Base-by-base conservation (phyloP, 2,113 vertebrate genomes). In the Melanocharis versteri region DNA sequence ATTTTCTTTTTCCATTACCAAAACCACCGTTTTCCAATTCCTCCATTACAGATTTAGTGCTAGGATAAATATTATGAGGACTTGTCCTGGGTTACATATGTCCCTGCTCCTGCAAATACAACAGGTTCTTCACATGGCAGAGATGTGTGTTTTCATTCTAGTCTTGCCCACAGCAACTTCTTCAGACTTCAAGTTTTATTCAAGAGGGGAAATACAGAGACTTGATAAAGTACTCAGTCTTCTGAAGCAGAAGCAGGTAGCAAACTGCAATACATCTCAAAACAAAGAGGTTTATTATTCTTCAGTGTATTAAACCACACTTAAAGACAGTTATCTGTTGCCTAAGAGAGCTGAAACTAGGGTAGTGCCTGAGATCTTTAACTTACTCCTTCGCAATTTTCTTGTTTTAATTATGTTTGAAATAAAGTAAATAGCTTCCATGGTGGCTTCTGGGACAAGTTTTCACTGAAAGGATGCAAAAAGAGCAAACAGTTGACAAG, bases 391-490 rank as follows among this genome's bases (percentile, higher is more conserved):
- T 94, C 77, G 68, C 65, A 82, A 87, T 92, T 96, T 97, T 87
- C 86, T 73, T 87, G 62, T 64, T 91, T 95, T 83, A 83, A 88
- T 91, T 96, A 94, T 50, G 37, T 89, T 92, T 96, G 83, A 97
- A 87, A 89, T 76, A 95, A 94, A 76, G 91, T 83, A 96, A 96
- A 75, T 66, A 56, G 15, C 30, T 83, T 86, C 53, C 2, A 3
- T 31, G 31, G n/a, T 40, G 26, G 33, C 26, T 82, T 71, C 57
- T 86, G 40, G 81, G 83, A 95, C 77, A 96, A 93, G 69, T 83
- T 94, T 96, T 97, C 83, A 70, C 70, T 45, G 69, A 87, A 95
- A 96, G 65, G 72, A 68, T 73, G 17, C 18, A 68, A 71, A 89
- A 40, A 71, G 10, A 44, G 13, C 22, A 39, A 85, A 71, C 3